These are phyloP conservation scores for Timandra comae DNA, from an alignment of 2,888 invertebrate species.

Conservation along the genomic window DNA sequence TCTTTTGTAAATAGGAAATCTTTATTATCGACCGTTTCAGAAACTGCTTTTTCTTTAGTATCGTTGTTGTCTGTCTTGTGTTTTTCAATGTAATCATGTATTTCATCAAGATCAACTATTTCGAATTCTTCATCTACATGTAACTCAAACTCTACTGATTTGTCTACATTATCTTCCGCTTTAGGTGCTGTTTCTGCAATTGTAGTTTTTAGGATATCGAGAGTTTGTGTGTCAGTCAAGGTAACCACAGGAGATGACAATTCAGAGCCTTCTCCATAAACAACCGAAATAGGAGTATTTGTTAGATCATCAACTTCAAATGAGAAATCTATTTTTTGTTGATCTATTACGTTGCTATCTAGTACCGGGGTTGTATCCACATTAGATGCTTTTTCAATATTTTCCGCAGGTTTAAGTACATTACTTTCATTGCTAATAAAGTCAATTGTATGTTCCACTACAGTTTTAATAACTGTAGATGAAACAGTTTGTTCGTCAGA, in stretches of 20 bases:
- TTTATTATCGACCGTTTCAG: not conserved
- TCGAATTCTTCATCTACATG: conserved; percentile 15
- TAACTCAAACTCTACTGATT: conserved; percentile 3
- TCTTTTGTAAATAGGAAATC: conserved; percentile 2
- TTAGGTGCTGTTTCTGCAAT: not conserved
- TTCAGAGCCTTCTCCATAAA: conserved; percentile 27
- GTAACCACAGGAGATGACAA: conserved; percentile 20
- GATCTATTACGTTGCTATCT: conserved; percentile 8
- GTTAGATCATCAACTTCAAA: conserved; percentile 43
- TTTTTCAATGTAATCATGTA: conserved; percentile 11
- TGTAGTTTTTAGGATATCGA: no score
- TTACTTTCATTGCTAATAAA: conserved; percentile 19
- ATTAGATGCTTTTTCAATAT: not conserved
- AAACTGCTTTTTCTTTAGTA: not conserved
- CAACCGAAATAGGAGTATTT: conserved; percentile 35
- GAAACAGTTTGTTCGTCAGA: no score
- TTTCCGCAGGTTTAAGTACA: conserved; percentile 1
- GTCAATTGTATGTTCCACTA: conserved; percentile 15
- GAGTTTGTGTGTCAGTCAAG: no score
- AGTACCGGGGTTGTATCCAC: conserved; percentile 4
- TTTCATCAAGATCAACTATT: conserved; percentile 16
- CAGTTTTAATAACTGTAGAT: conserved; percentile 4
- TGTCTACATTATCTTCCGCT: not conserved
- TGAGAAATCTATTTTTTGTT: conserved; percentile 27
- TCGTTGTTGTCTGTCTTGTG: conserved; percentile 1